Percentiles rank a stretch among this genome's conserved stretches.
Conservation (phyloP, 2,113 vertebrate species). For the Clarias macrocephalus region DNA sequence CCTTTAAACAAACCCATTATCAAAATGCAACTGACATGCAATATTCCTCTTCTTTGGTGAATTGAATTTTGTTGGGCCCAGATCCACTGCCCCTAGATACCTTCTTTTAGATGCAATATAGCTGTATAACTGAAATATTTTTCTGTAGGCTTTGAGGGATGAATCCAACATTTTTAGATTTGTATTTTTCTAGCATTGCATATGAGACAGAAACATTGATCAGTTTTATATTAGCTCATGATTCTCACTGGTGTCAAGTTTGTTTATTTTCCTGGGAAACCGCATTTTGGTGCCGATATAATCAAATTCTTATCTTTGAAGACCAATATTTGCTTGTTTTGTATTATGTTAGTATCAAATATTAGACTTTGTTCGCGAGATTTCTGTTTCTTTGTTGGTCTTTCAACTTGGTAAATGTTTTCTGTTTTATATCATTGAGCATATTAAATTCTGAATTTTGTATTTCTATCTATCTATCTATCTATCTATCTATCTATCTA, state of each 20-base stretch:
- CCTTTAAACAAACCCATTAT: constrained; percentile 45
- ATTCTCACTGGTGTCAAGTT: background rate
- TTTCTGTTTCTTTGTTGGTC: background rate
- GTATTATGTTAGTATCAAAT: background rate
- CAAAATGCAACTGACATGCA: constrained; percentile 56
- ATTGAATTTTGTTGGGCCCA: background rate
- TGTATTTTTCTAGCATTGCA: background rate
- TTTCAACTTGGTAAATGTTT: background rate
- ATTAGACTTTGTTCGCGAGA: background rate
- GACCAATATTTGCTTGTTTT: constrained; percentile 3
- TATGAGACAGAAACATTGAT: background rate
- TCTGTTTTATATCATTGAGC: background rate
- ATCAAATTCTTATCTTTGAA: constrained; percentile 18
- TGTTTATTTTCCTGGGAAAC: background rate
- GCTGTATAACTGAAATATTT: constrained; percentile 2
- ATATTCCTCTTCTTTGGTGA: constrained; percentile 26
- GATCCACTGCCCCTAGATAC: background rate
- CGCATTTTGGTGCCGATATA: constrained; percentile 5
- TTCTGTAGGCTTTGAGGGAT: background rate
- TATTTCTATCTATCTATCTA: too few species aligned
- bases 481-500: too few species aligned
- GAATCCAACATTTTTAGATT: background rate
- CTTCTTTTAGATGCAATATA: background rate
- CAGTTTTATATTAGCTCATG: background rate
- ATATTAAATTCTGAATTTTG: background rate